phyloP scores from a whole-genome alignment of 1,140 invertebrate species.

The Trinorchestia longiramus region DNA sequence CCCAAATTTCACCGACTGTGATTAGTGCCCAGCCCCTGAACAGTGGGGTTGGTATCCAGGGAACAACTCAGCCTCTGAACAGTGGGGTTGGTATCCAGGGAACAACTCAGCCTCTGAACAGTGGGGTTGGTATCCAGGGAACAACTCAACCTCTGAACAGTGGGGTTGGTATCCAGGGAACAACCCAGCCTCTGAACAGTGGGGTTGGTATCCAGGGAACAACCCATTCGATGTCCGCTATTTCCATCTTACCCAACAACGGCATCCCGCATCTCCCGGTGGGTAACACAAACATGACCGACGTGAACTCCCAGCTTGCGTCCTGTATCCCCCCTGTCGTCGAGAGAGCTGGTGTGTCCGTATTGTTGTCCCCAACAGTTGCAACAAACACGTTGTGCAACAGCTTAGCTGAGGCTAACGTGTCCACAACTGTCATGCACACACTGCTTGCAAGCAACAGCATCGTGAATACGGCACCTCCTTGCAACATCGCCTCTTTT shows the following conservation, averaged over 20 bases:
- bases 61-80: no score
- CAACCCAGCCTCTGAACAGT: not conserved
- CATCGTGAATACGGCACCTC: not conserved
- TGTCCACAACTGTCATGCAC: not conserved
- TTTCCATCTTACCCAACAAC: not conserved
- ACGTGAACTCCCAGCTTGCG: no score
- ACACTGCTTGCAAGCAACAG: constrained; percentile 16
- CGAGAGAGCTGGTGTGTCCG: no score
- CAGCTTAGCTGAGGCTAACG: not conserved
- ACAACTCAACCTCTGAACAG: no score
- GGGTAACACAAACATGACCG: not conserved
- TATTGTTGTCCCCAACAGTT: not conserved
- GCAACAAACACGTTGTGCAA: not conserved
- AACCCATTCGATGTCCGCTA: not conserved
- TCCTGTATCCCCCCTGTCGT: no score
- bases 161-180: no score
- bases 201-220: not conserved
- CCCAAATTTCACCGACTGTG: no score
- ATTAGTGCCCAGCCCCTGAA: not conserved
- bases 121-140: no score
- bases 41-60: no score
- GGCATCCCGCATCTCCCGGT: not conserved
- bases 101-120: no score
- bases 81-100: no score
- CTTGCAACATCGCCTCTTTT: not conserved